Evolutionary conservation across 2,113 vertebrate genomes (phyloP).

Genomic region (Boleophthalmus pectinirostris): DNA sequence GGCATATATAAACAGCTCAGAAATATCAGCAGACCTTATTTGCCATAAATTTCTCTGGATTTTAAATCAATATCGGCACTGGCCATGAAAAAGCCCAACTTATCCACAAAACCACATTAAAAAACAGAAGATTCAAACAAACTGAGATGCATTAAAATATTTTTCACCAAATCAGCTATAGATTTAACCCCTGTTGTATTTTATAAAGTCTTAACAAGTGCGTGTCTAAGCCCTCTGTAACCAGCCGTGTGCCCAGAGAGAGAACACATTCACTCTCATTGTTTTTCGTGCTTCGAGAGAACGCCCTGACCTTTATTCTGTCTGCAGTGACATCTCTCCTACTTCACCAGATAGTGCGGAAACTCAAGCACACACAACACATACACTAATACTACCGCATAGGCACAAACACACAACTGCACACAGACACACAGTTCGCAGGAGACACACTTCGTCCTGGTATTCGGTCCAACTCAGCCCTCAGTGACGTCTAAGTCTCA

Average conservation of each 20-base stretch:
- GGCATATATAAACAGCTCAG: too few species aligned
- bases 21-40: too few species aligned
- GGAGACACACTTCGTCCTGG: conserved; percentile 65
- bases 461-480: conserved; percentile 62
- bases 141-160: too few species aligned
- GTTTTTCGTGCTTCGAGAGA: conserved; percentile 51
- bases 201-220: not conserved
- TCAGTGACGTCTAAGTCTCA: conserved; percentile 62
- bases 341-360: conserved; percentile 63
- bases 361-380: conserved; percentile 47
- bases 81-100: too few species aligned
- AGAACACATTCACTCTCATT: conserved; percentile 28
- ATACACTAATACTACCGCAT: conserved; percentile 34
- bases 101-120: too few species aligned
- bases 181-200: not conserved
- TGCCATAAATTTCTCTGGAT: too few species aligned
- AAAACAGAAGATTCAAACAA: too few species aligned
- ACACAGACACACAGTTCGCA: conserved; percentile 34
- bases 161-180: too few species aligned
- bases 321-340: conserved; percentile 65
- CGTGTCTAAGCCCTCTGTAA: conserved; percentile 15
- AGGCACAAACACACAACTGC: conserved; percentile 26
- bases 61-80: too few species aligned
- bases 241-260: conserved; percentile 11
- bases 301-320: conserved; percentile 71